phyloP scores from a whole-genome alignment of 1,140 invertebrate genomes.

The Pogonomyrmex californicus region DNA sequence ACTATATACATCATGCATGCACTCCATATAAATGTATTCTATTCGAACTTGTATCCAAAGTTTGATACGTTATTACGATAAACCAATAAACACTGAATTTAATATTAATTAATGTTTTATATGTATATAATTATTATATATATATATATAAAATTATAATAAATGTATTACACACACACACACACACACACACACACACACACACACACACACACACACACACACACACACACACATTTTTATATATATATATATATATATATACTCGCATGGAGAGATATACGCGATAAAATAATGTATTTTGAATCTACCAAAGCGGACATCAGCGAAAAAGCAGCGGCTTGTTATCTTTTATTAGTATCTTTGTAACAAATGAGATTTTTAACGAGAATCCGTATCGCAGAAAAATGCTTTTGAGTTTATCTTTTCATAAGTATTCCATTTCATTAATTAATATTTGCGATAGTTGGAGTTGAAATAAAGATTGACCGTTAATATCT shows the following conservation, averaged over 20 bases:
- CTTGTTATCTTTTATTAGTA: slow-evolving; percentile 23
- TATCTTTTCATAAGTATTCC: background rate
- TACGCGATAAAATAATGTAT: background rate
- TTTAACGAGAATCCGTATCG: slow-evolving; percentile 4
- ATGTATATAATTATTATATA: background rate
- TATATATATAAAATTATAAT: background rate
- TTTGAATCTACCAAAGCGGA: background rate
- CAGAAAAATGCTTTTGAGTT: background rate
- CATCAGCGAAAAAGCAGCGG: background rate
- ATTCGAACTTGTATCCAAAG: background rate
- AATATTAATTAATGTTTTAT: slow-evolving; percentile 26
- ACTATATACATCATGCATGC: slow-evolving; percentile 7
- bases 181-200: no score
- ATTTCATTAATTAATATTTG: slow-evolving; percentile 28
- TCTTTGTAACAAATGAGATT: background rate
- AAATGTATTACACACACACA: no score
- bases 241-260: background rate
- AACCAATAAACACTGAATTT: background rate
- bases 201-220: no score
- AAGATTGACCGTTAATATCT: background rate
- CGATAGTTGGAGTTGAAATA: background rate
- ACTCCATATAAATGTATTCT: slow-evolving; percentile 7
- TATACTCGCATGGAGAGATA: background rate
- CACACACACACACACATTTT: no score
- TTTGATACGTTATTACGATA: slow-evolving; percentile 23